A percentile compares a stretch with the other conserved stretches of the same genome.
These are phyloP conservation scores for Eustalomyia histrio DNA, from an alignment of 2,888 invertebrate species.

Conservation along the genomic window DNA sequence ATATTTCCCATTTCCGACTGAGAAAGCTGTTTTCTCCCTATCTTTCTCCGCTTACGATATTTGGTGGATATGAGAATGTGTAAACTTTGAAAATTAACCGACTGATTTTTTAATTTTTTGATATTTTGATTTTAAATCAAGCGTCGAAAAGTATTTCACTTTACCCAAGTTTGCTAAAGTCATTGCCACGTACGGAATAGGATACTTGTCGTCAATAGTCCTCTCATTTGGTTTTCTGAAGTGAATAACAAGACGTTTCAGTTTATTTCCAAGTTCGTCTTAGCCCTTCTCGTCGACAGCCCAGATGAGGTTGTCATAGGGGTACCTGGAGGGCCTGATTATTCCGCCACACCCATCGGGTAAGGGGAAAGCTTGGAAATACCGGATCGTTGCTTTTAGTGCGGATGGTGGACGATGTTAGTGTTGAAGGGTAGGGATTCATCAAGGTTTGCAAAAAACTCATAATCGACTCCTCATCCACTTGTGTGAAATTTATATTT, in stretches of 20 bases:
- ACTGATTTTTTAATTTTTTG: too few relatives aligned
- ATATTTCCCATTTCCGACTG: slow-evolving; percentile 49
- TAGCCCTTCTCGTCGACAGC: too few relatives aligned
- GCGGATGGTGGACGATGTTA: slow-evolving; percentile 40
- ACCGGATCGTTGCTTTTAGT: slow-evolving; percentile 34
- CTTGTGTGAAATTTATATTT: slow-evolving; percentile 57
- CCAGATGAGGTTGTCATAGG: slow-evolving; percentile 30
- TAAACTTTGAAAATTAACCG: too few relatives aligned
- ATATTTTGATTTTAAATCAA: slow-evolving; percentile 34
- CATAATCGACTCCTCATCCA: slow-evolving; percentile 33
- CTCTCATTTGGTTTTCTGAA: slow-evolving; percentile 26
- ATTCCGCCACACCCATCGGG: slow-evolving; percentile 42
- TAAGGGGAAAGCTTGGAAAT: slow-evolving; percentile 40
- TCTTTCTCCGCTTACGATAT: slow-evolving; percentile 18
- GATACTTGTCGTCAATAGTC: slow-evolving; percentile 28
- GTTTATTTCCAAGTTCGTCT: too few relatives aligned
- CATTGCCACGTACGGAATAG: slow-evolving; percentile 7
- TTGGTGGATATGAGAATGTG: slow-evolving; percentile 18
- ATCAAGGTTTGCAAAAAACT: slow-evolving; percentile 45
- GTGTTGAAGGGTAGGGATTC: too few relatives aligned
- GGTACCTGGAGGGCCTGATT: slow-evolving; percentile 41
- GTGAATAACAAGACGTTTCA: slow-evolving; percentile 32
- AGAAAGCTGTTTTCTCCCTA: slow-evolving; percentile 45
- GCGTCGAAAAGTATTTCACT: slow-evolving; percentile 30
- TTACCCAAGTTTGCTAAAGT: slow-evolving; percentile 27